A percentile compares a stretch with the other conserved stretches of the same genome.
Conservation (phyloP, 2,113 vertebrate species). For the Ascaphus truei region DNA sequence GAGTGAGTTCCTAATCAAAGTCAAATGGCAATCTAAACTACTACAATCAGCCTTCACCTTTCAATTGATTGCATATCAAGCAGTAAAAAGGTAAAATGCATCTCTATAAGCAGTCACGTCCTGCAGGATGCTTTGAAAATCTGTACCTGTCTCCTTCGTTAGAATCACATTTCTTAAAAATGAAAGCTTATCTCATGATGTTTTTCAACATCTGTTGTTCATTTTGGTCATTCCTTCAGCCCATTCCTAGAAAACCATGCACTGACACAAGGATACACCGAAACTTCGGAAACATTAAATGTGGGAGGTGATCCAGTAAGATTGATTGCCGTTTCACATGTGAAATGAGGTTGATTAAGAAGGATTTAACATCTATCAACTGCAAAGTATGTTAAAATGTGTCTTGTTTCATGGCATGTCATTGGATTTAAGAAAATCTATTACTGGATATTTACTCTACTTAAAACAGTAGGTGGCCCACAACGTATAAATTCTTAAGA, state of each 20-base stretch:
- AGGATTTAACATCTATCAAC: conserved; percentile 25
- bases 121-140: conserved; percentile 12
- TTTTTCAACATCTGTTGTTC: conserved; percentile 26
- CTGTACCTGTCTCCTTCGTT: conserved; percentile 26
- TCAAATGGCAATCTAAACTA: conserved; percentile 19
- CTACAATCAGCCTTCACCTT: conserved; percentile 13
- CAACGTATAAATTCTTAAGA: conserved; percentile 17
- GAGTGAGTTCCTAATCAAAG: conserved; percentile 8
- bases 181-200: conserved; percentile 17
- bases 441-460: conserved; percentile 20
- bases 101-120: conserved; percentile 4
- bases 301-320: conserved; percentile 6
- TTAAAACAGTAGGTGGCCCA: conserved; percentile 30
- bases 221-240: conserved; percentile 25
- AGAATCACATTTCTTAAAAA: background rate
- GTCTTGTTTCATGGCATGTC: conserved; percentile 22
- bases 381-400: conserved; percentile 27
- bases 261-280: conserved; percentile 10
- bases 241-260: conserved; percentile 23
- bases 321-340: conserved; percentile 19
- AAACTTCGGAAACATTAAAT: conserved; percentile 15
- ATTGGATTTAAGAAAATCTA: conserved; percentile 26
- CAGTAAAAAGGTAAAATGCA: conserved; percentile 2
- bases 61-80: conserved; percentile 19
- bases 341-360: conserved; percentile 29